Base-by-base conservation (phyloP, 2,113 vertebrate genomes). In the Meles meles region DNA sequence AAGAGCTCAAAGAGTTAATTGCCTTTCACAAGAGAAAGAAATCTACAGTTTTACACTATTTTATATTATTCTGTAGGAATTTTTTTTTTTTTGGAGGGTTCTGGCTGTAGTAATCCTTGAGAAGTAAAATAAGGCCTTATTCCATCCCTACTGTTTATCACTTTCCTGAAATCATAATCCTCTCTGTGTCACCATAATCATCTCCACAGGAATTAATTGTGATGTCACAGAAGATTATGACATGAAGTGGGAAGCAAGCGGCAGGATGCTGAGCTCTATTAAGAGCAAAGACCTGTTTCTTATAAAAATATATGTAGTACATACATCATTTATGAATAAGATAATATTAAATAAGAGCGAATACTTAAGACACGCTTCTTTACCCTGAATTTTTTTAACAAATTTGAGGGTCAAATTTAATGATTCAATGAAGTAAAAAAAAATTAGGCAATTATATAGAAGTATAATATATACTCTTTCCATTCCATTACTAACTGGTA, bases 171-270 rank as follows among this genome's bases (percentile, higher is more conserved):
- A 98, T 98, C 96, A 98, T 98, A 98, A 98, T 98, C 97, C 80
- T 98, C 98, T 97, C 95, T 96, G 89, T 97, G 79, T 96, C 88
- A 93, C 92, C 98, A 90, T 98, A 98, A 98, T 98, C 97, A 98
- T 93, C 98, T 98, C 98, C 89, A 86, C 96, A 97, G 98, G 98
- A 98, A 97, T 98, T 98, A 99, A 99, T 98, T 98, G 96, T 98
- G 98, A 98, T 98, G 98, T 98, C 98, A 98, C 97, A 94, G 74
- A 97, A 94, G 97, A 98, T 98, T 98, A 98, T 98, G 89, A 98
- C 97, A 98, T 98, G 92, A 98, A 97, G 92, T 88, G 57, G 49
- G 96, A 97, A 98, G 95, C 6, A 97, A 95, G 57, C 92, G 96
- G 94, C 87, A 47, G 94, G 97, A 97, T 76, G 15, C 52, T 89